Base-by-base conservation (phyloP, 2,113 vertebrate genomes). In the Edolisoma coerulescens region DNA sequence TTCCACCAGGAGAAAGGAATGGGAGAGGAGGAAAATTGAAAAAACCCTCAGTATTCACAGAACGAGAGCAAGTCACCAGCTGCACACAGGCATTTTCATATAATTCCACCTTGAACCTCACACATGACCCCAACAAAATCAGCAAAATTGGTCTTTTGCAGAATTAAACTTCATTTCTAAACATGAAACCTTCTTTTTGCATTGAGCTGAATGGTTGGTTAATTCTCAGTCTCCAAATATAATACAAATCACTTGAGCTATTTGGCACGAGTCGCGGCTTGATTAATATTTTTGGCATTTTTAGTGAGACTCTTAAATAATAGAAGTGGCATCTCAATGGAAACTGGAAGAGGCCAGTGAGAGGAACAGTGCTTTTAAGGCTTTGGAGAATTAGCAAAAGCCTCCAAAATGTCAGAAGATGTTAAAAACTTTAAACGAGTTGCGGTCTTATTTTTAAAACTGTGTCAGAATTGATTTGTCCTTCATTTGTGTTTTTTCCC, bases 301-400 rank as follows among this genome's bases (percentile, higher is more conserved):
- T 93, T 44, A 94, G 41, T 33, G 73, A 30, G 69, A 26, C 30
- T 75, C 47, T 90, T 86, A 64, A 97, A 95, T 92, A 97, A 89
- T 32, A 80, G 71, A 93, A 95, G 61, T 89, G 90, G 93, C 86
- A 94, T 96, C 88, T 95, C 76, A 93, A 84, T 96, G 90, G 95
- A 84, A 96, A 97, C 57, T 68, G 8, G 83, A 88, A 92, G 54
- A 75, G 56, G 21, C 26, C 45, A 87, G n/a, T 42, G 42, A 94
- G 63, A 73, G 41, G 44, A 92, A 92, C 75, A 71, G 56, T 12
- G 45, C 19, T 94, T 78, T 95, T 53, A 81, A 92, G 41, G 37
- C 47, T 86, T 87, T 84, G 35, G 73, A 95, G 80, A 93, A 93
- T 79, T 94, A 96, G 49, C 49, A 93, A 96, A 93, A 93, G 8